These are phyloP conservation scores for Ectemnius cavifrons DNA, from an alignment of 2,888 invertebrate species.

Conservation along the genomic window DNA sequence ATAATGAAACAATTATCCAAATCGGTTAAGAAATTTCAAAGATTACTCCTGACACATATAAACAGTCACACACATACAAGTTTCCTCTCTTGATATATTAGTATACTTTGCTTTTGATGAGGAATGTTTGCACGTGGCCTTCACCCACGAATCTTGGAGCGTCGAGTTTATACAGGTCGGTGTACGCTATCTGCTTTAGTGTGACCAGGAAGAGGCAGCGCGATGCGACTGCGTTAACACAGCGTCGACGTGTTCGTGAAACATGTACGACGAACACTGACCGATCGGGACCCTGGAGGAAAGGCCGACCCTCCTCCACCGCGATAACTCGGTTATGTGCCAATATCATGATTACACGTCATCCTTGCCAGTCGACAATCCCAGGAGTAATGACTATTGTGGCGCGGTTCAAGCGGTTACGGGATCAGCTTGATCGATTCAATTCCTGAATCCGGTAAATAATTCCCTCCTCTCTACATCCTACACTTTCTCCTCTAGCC, in stretches of 20 bases:
- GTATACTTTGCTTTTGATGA: too few relatives aligned
- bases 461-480: conserved; percentile 14
- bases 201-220: conserved; percentile 26
- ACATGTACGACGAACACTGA: conserved; percentile 34
- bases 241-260: conserved; percentile 44
- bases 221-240: conserved; percentile 35
- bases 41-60: too few relatives aligned
- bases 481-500: too few relatives aligned
- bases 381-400: conserved; percentile 67
- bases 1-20: too few relatives aligned
- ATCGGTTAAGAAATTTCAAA: too few relatives aligned
- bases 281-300: conserved; percentile 45
- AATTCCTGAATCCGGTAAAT: conserved; percentile 48
- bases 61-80: too few relatives aligned
- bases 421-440: conserved; percentile 51
- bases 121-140: conserved; percentile 3
- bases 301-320: conserved; percentile 37
- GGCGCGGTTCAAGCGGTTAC: conserved; percentile 40
- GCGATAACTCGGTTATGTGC: conserved; percentile 62
- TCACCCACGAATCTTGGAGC: conserved; percentile 19
- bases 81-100: too few relatives aligned
- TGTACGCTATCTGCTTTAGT: conserved; percentile 25
- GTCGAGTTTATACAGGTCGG: conserved; percentile 15
- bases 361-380: conserved; percentile 59
- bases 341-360: conserved; percentile 66